Percentiles rank a stretch among this genome's conserved stretches.
These are phyloP conservation scores for Hirudo medicinalis DNA, from an alignment of 1,140 invertebrate genomes.

Conservation along the genomic window DNA sequence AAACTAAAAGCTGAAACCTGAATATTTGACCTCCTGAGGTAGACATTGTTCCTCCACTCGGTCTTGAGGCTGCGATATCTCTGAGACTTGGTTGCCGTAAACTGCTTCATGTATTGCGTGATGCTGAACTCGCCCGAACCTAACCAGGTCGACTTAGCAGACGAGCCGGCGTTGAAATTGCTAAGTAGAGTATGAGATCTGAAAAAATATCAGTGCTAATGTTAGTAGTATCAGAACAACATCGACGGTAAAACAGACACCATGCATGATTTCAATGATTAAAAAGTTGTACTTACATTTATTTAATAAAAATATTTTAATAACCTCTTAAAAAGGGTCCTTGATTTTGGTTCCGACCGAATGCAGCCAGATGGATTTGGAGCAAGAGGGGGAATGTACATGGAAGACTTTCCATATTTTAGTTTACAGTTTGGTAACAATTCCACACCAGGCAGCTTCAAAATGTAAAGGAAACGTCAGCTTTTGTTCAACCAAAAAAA, in stretches of 20 bases:
- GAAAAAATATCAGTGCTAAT: no score
- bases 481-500: neutral
- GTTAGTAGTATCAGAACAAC: no score
- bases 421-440: constrained; percentile 87
- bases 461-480: constrained; percentile 17
- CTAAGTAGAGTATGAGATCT: constrained; percentile 18
- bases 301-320: neutral
- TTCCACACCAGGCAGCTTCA: constrained; percentile 65
- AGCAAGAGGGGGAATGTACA: constrained; percentile 84
- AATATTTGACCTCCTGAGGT: constrained; percentile 59
- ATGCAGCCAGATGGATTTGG: constrained; percentile 92
- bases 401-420: constrained; percentile 75
- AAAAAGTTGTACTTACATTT: no score
- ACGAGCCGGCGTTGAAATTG: constrained; percentile 16
- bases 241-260: no score
- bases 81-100: constrained; percentile 91
- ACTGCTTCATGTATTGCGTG: constrained; percentile 88
- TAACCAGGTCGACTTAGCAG: constrained; percentile 23
- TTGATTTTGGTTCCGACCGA: constrained; percentile 69
- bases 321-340: constrained; percentile 60
- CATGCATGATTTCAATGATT: no score
- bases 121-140: constrained; percentile 52
- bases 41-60: constrained; percentile 96
- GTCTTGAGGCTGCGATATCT: constrained; percentile 98
- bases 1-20: constrained; percentile 47